Conservation (phyloP, 2,888 invertebrate genomes). For the Trachelus tabidus region DNA sequence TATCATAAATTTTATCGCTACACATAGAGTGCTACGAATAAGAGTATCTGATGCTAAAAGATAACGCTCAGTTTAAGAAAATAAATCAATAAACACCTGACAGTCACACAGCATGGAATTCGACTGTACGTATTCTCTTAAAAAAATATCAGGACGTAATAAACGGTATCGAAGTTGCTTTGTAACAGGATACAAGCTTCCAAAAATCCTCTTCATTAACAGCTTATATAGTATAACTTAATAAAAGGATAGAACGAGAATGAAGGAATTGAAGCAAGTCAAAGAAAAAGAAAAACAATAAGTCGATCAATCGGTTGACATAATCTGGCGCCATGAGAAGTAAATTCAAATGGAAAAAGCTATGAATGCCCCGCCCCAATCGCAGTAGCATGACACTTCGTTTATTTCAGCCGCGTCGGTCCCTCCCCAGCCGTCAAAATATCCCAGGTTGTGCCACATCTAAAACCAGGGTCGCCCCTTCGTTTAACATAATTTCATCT, state of each 20-base stretch:
- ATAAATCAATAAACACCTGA: neutral
- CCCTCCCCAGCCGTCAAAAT: neutral
- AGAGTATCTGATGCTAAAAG: neutral
- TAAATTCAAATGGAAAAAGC: neutral
- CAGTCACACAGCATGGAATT: neutral
- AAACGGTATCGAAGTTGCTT: neutral
- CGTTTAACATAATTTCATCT: neutral
- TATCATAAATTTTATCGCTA: neutral
- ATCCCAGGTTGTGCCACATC: neutral
- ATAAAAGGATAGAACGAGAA: neutral
- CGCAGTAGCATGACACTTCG: neutral
- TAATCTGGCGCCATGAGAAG: neutral
- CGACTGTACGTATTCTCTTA: neutral
- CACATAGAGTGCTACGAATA: neutral
- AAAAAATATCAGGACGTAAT: neutral
- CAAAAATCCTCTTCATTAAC: neutral
- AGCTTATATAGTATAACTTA: neutral
- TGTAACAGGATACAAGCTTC: neutral
- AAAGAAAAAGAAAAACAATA: constrained; percentile 6
- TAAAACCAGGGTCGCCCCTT: neutral
- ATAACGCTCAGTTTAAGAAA: neutral
- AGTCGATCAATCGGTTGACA: neutral
- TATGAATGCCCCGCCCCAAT: neutral
- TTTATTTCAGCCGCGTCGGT: neutral
- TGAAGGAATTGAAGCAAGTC: neutral